phyloP scores from a whole-genome alignment of 92 coral and sea anemone species.

The Actinostola sp. region DNA sequence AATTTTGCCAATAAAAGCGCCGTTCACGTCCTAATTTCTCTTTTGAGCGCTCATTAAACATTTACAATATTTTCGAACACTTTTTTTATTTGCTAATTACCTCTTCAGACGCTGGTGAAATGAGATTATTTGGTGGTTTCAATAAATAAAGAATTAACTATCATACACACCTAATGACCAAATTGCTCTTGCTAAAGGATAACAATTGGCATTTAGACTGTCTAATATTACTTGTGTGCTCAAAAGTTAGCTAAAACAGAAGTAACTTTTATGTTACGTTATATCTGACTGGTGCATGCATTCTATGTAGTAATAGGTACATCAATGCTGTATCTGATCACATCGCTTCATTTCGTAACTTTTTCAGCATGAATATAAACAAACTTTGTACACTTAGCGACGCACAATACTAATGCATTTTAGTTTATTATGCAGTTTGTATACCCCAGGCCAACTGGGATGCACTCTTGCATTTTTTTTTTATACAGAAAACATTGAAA shows the following conservation, averaged over 20 bases:
- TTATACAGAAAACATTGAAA: neutral
- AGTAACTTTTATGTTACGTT: too few species aligned
- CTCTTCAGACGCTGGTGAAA: conserved; percentile 25
- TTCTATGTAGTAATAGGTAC: too few species aligned
- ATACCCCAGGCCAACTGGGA: neutral
- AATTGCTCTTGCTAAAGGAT: conserved; percentile 1
- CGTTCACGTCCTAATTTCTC: conserved; percentile 22
- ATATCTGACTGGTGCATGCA: too few species aligned
- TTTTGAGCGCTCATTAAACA: conserved; percentile 25
- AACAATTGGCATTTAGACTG: neutral
- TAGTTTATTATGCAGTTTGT: conserved; percentile 1
- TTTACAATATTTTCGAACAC: conserved; percentile 14
- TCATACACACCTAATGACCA: neutral
- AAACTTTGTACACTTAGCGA: neutral
- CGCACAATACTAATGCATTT: conserved; percentile 8
- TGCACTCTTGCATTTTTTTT: neutral
- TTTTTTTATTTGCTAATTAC: conserved; percentile 17
- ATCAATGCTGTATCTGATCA: too few species aligned
- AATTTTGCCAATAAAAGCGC: conserved; percentile 14
- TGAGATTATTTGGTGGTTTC: conserved; percentile 11
- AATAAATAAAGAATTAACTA: neutral
- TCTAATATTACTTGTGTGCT: too few species aligned
- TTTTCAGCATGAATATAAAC: conserved; percentile 7
- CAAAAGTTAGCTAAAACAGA: too few species aligned
- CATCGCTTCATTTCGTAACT: too few species aligned